These are phyloP conservation scores for Steinernema hermaphroditum DNA, from an alignment of 2,888 invertebrate species.

Conservation along the genomic window DNA sequence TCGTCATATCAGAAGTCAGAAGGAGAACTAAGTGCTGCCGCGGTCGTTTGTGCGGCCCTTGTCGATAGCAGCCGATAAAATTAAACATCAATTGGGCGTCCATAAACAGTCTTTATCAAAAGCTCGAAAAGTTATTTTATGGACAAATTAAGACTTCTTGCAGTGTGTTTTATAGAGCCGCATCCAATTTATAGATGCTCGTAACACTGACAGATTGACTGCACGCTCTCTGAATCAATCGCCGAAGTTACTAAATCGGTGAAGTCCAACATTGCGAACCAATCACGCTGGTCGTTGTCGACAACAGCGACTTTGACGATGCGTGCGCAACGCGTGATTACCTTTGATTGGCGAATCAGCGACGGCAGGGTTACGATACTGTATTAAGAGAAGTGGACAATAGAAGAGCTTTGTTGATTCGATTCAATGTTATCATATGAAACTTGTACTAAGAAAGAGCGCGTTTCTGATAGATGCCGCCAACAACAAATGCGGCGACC, in stretches of 20 bases:
- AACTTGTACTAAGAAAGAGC: conserved; percentile 16
- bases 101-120: conserved; percentile 29
- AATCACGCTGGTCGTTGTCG: conserved; percentile 6
- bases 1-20: conserved; percentile 1
- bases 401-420: not conserved
- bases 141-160: conserved; percentile 29
- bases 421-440: not conserved
- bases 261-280: not conserved
- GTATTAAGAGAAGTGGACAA: not conserved
- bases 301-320: not conserved
- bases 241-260: not conserved
- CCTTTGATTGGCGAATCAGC: not conserved
- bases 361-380: conserved; percentile 22
- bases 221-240: not conserved
- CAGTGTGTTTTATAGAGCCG: conserved; percentile 30
- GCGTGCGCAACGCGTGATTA: too few species aligned
- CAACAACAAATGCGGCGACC: conserved; percentile 8
- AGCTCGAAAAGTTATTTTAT: conserved; percentile 29
- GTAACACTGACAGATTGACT: conserved; percentile 27
- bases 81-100: conserved; percentile 25
- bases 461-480: conserved; percentile 24
- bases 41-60: conserved; percentile 16
- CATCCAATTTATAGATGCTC: conserved; percentile 26
- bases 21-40: not conserved
- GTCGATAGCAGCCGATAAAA: conserved; percentile 25